Evolutionary conservation across 2,888 invertebrate genomes (phyloP).

Genomic region (Plebejus argus): DNA sequence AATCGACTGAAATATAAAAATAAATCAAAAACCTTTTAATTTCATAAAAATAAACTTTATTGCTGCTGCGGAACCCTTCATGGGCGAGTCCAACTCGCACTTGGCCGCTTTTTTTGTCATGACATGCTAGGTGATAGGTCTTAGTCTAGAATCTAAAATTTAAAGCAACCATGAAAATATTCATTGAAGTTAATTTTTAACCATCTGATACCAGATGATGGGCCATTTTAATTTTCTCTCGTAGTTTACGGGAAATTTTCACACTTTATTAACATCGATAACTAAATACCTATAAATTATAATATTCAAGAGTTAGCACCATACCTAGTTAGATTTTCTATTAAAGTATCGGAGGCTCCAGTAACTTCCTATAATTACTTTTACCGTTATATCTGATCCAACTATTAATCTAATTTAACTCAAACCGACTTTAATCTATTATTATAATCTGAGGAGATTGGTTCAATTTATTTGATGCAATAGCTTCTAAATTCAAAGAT

Average conservation of each 20-base stretch:
- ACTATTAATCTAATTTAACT: constrained; percentile 7
- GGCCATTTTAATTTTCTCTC: background rate
- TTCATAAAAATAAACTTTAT: too few relatives aligned
- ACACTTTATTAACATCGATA: background rate
- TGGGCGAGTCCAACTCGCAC: too few relatives aligned
- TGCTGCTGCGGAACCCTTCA: too few relatives aligned
- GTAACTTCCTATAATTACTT: background rate
- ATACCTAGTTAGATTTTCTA: background rate
- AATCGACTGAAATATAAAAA: too few relatives aligned
- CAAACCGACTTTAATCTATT: constrained; percentile 8
- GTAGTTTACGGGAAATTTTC: background rate
- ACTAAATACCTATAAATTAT: background rate
- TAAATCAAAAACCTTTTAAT: too few relatives aligned
- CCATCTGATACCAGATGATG: background rate
- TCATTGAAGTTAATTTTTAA: too few relatives aligned
- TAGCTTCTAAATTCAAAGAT: background rate
- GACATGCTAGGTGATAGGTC: too few relatives aligned
- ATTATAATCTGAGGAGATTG: constrained; percentile 12
- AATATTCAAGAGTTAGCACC: background rate
- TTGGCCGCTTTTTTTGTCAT: too few relatives aligned
- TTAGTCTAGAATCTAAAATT: too few relatives aligned
- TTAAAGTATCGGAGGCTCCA: background rate
- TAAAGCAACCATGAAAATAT: background rate
- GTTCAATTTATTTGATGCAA: background rate
- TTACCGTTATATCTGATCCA: constrained; percentile 3